These are phyloP conservation scores for Neolamprologus modestus DNA, from an alignment of 2,113 vertebrate genomes.

Conservation along the genomic window DNA sequence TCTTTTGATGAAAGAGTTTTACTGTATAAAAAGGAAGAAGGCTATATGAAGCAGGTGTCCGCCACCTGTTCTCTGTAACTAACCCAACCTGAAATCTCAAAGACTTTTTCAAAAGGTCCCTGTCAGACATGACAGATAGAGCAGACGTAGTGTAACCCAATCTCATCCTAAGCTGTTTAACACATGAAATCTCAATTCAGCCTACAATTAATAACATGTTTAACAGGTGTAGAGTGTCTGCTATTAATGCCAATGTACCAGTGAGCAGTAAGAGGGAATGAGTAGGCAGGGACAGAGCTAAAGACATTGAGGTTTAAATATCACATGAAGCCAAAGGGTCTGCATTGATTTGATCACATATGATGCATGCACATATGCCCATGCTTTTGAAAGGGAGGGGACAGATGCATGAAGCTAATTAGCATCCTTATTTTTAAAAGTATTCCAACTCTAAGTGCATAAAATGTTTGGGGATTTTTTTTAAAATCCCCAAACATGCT, in stretches of 20 bases:
- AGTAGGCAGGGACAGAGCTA: neutral
- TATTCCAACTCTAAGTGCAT: neutral
- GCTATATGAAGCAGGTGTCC: conserved; percentile 27
- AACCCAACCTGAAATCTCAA: conserved; percentile 21
- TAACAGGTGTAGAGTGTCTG: neutral
- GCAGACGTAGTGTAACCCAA: neutral
- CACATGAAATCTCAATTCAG: neutral
- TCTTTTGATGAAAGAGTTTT: conserved; percentile 42
- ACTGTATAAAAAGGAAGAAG: conserved; percentile 15
- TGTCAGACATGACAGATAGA: neutral
- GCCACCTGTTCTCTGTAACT: conserved; percentile 47
- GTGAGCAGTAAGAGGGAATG: neutral
- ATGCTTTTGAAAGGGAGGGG: neutral
- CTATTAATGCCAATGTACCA: neutral
- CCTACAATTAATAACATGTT: neutral
- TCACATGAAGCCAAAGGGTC: neutral
- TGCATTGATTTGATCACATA: neutral
- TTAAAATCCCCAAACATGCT: neutral
- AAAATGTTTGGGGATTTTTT: rapidly evolving
- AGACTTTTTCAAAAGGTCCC: neutral
- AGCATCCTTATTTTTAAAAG: neutral
- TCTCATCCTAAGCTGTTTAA: neutral
- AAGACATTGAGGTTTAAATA: neutral
- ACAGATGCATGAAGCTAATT: neutral
- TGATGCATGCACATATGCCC: neutral